Percentiles rank a stretch among this genome's conserved stretches.
Evolutionary conservation across 2,113 vertebrate genomes (phyloP).

Genomic region (Xenopus borealis): DNA sequence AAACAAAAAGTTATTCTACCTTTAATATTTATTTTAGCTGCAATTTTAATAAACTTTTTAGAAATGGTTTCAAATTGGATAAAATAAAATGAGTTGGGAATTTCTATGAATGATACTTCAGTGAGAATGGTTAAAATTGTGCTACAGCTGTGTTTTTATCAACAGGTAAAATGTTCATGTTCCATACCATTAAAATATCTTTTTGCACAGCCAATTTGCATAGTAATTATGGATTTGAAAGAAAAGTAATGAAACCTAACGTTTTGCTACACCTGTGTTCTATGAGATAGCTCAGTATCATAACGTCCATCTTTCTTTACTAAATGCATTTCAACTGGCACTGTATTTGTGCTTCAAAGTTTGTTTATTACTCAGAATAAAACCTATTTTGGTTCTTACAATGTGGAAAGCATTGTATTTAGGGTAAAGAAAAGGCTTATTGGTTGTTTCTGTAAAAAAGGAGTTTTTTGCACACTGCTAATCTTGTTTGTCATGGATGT

Average conservation of each 20-base stretch:
- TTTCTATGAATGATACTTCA: background rate
- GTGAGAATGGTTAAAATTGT: slow-evolving; percentile 16
- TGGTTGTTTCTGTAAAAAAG: no score
- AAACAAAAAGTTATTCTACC: slow-evolving; percentile 23
- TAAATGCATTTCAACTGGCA: background rate
- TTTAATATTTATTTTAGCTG: background rate
- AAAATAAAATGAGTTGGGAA: background rate
- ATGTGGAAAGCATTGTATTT: no score
- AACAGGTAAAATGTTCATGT: slow-evolving; percentile 33
- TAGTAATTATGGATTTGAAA: slow-evolving; percentile 25
- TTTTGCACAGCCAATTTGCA: slow-evolving; percentile 29
- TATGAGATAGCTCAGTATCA: background rate
- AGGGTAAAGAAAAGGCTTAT: no score
- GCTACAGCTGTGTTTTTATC: slow-evolving; percentile 42
- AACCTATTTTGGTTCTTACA: no score
- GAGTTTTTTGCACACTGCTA: no score
- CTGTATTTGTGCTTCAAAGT: background rate
- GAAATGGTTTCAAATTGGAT: background rate
- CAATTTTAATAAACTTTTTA: slow-evolving; percentile 34
- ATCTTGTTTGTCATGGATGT: no score
- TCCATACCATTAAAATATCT: slow-evolving; percentile 21
- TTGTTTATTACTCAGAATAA: no score
- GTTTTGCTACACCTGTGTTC: slow-evolving; percentile 33
- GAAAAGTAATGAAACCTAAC: slow-evolving; percentile 5
- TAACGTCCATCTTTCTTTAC: background rate